Evolutionary conservation across 2,797 vertebrate genomes (phyloP), one percentile per base, ranked within the genome.

Genomic region (Emydoidea blandingii): DNA sequence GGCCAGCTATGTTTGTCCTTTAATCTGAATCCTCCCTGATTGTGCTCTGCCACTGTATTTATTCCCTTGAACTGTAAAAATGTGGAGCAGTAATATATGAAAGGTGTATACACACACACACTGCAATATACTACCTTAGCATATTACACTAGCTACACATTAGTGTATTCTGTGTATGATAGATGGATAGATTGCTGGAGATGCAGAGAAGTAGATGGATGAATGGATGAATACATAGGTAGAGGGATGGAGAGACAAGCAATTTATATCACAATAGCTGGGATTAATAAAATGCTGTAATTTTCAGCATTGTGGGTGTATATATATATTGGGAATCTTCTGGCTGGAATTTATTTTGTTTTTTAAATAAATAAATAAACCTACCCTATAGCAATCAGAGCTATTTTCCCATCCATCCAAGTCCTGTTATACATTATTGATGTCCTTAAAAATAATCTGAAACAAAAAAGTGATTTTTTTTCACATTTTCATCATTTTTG

Each of bases 1-100:
- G 97, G 95, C 97, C 97, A 97, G 91, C 95, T 97, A 95, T 94
- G 92, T 98, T 98, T 97, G 96, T 98, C 96, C 96, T 98, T 97
- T 98, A 95, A 91, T 98, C 93, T 95, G 94, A 97, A 95, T 97
- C 96, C 83, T 95, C 90, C 87, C 95, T 3, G 4, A 53, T 12
- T 4, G 78, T 83, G 91, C 91, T 95, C 65, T 97, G 95, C 90
- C 90, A 93, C 93, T 92, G 81, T 47, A 14, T 93, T 94, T 92
- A 21, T 89, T 96, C 87, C 87, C 83, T 23, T 62, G 68, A 93
- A 96, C 41, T 81, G 52, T 89, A 82, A 92, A 97, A 91, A 89
- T 2, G 1, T 12, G 74, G 54, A 4, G 4, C 80, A 53, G 80
- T 9, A n/a, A 44, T 0, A 0, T 41, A 8, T 0, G 1, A 52